Percentiles rank a stretch among this genome's conserved stretches.
phyloP scores from a whole-genome alignment of 2,888 invertebrate genomes.

The Epistrophella euchroma region DNA sequence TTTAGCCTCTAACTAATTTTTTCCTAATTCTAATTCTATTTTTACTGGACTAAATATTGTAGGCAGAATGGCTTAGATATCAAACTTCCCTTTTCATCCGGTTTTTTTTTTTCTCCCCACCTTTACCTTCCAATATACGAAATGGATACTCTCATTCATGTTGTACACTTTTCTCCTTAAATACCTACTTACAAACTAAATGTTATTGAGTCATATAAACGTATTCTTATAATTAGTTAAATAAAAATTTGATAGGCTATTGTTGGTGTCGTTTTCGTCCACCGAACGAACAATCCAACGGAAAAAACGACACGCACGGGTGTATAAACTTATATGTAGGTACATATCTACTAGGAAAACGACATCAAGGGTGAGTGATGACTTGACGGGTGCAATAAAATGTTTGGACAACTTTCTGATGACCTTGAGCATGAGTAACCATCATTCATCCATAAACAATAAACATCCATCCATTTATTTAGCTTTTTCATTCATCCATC shows the following conservation, averaged over 20 bases:
- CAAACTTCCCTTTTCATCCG: conserved; percentile 1
- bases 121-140: neutral
- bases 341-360: neutral
- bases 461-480: conserved; percentile 49
- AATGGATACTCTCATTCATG: conserved; percentile 1
- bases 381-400: conserved; percentile 30
- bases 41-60: too few species aligned
- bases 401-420: conserved; percentile 51
- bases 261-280: conserved; percentile 15
- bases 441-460: conserved; percentile 56
- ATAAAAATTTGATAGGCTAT: conserved; percentile 64
- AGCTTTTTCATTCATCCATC: conserved; percentile 54
- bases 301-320: neutral
- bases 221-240: conserved; percentile 67
- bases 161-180: conserved; percentile 37
- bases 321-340: neutral
- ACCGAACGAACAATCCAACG: neutral
- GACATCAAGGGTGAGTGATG: neutral
- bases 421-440: conserved; percentile 40
- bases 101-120: neutral
- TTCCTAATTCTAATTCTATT: too few species aligned
- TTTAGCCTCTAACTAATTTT: too few species aligned
- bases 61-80: conserved; percentile 25
- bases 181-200: conserved; percentile 41
- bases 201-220: conserved; percentile 66